Conservation (phyloP, 1,140 invertebrate genomes). For the Thrips palmi region DNA sequence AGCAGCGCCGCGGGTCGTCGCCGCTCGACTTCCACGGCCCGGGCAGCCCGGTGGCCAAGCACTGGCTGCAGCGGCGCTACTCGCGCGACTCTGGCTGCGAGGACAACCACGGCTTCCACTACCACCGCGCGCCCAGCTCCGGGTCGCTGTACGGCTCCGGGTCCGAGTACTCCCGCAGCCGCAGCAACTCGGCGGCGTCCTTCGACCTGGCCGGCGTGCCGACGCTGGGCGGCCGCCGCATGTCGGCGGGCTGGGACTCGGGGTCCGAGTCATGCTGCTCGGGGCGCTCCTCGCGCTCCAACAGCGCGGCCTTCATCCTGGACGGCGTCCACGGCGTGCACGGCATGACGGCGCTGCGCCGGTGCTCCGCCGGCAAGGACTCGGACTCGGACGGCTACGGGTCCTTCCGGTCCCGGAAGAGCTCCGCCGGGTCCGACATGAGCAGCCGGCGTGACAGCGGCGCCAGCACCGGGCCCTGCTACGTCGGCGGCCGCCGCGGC, state of each 20-base stretch:
- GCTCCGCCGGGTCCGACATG: slow-evolving; percentile 12
- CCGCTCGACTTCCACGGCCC: slow-evolving; percentile 26
- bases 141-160: slow-evolving; percentile 30
- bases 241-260: slow-evolving; percentile 25
- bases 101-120: no score
- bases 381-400: slow-evolving; percentile 24
- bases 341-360: slow-evolving; percentile 22
- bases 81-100: slow-evolving; percentile 35
- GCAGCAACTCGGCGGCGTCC: slow-evolving; percentile 28
- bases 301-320: slow-evolving; percentile 21
- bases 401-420: slow-evolving; percentile 20
- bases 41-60: slow-evolving; percentile 31
- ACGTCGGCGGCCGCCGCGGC: slow-evolving; percentile 4
- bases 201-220: slow-evolving; percentile 22
- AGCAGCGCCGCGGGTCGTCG: slow-evolving; percentile 32
- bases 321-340: slow-evolving; percentile 18
- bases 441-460: slow-evolving; percentile 9
- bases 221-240: slow-evolving; percentile 22
- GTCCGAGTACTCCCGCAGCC: slow-evolving; percentile 35
- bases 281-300: slow-evolving; percentile 25
- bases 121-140: no score
- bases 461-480: slow-evolving; percentile 5
- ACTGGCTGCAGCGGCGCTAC: slow-evolving; percentile 33
- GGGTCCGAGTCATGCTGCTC: slow-evolving; percentile 25
- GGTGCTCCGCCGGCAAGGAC: slow-evolving; percentile 14